Evolutionary conservation across 1,140 invertebrate genomes (phyloP).

Genomic region (Hypothenemus hampei): DNA sequence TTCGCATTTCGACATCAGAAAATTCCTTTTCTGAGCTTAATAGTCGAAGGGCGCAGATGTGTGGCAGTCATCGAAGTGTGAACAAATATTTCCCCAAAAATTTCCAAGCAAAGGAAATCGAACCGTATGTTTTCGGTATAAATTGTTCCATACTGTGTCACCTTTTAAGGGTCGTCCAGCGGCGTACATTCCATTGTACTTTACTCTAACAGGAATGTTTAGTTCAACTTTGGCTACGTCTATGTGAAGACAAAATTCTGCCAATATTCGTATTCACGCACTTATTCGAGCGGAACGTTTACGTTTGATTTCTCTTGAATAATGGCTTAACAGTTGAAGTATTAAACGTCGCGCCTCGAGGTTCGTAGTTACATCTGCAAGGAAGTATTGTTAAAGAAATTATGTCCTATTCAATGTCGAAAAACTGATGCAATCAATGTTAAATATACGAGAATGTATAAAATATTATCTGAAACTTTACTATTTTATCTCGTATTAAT

Average conservation of each 20-base stretch:
- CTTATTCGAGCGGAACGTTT: slow-evolving; percentile 39
- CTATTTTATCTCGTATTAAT: too few relatives aligned
- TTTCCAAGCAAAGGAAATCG: slow-evolving; percentile 10
- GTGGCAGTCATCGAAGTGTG: slow-evolving; percentile 6
- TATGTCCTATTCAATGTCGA: too few relatives aligned
- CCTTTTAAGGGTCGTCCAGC: neutral
- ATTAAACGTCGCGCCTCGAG: slow-evolving; percentile 29
- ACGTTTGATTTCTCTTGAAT: slow-evolving; percentile 42
- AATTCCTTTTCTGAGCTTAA: neutral
- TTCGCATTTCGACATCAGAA: neutral
- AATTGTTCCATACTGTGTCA: slow-evolving; percentile 11
- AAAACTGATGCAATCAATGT: too few relatives aligned
- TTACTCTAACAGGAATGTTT: neutral
- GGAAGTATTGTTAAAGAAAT: too few relatives aligned
- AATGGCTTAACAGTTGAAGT: slow-evolving; percentile 39
- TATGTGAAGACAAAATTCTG: slow-evolving; percentile 9
- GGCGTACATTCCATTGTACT: neutral
- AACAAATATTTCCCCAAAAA: slow-evolving; percentile 15
- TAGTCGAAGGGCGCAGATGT: slow-evolving; percentile 3
- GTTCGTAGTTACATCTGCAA: slow-evolving; percentile 10
- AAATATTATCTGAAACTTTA: too few relatives aligned
- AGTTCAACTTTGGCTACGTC: slow-evolving; percentile 3
- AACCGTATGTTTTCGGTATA: slow-evolving; percentile 17
- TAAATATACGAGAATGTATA: too few relatives aligned
- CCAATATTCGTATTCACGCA: slow-evolving; percentile 30